A percentile compares a stretch with the other conserved stretches of the same genome.
Conservation (phyloP, 92 coral and sea anemone genomes). For the Ricordea florida region DNA sequence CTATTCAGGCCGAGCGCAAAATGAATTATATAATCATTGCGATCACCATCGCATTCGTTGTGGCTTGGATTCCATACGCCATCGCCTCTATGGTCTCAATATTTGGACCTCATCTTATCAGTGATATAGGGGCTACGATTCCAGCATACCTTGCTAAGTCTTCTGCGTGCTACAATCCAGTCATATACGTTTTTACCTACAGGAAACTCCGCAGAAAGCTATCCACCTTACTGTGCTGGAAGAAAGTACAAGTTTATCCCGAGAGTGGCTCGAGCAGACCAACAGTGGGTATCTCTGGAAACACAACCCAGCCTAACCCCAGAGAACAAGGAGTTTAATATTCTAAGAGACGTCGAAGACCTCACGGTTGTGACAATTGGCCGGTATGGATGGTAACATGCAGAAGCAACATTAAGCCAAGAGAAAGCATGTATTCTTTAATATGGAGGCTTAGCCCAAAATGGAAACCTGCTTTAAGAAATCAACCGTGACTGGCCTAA, state of each 20-base stretch:
- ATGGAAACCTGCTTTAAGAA: too few species aligned
- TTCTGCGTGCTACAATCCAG: constrained; percentile 37
- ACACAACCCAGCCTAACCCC: neutral
- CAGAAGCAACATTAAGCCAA: too few species aligned
- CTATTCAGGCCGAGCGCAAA: constrained; percentile 6
- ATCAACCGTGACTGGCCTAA: too few species aligned
- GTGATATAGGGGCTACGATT: constrained; percentile 23
- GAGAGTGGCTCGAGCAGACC: too few species aligned
- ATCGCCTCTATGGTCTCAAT: neutral
- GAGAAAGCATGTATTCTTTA: too few species aligned
- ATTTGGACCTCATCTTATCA: neutral
- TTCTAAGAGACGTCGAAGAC: too few species aligned
- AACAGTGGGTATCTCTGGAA: too few species aligned
- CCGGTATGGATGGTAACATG: too few species aligned
- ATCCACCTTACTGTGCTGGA: neutral
- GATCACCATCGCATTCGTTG: constrained; percentile 4
- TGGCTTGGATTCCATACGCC: constrained; percentile 44
- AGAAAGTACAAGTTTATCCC: neutral
- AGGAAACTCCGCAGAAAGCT: constrained; percentile 5
- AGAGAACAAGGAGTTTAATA: too few species aligned
- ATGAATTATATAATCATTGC: constrained; percentile 2
- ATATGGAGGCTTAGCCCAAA: too few species aligned
- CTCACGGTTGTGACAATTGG: too few species aligned
- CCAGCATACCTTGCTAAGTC: constrained; percentile 44
- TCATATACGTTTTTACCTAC: constrained; percentile 16